phyloP scores from a whole-genome alignment of 2,113 vertebrate genomes.

The Crocuta crocuta region DNA sequence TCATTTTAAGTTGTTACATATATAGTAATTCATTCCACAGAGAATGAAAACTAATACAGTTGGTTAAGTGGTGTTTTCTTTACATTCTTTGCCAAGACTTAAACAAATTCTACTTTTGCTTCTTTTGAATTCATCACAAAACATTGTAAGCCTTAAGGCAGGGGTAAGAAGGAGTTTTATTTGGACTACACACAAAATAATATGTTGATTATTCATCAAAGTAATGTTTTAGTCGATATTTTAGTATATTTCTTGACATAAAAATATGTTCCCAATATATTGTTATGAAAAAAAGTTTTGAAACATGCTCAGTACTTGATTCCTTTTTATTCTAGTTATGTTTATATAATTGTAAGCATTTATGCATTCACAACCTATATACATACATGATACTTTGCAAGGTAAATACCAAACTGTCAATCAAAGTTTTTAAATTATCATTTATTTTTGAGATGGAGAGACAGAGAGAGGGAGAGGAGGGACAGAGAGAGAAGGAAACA shows the following conservation, averaged over 20 bases:
- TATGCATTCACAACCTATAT: neutral
- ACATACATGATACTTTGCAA: neutral
- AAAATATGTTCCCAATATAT: neutral
- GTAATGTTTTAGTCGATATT: neutral
- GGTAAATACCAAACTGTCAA: neutral
- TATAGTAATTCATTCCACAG: neutral
- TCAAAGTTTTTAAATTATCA: neutral
- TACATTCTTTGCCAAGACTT: neutral
- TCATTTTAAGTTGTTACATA: neutral
- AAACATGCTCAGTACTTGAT: neutral
- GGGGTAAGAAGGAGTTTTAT: neutral
- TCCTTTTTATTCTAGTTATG: neutral
- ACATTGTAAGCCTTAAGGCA: neutral
- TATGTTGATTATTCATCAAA: constrained; percentile 10
- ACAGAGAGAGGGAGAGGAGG: too few species aligned
- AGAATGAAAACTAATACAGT: neutral
- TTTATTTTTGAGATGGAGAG: too few species aligned
- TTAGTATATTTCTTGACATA: constrained; percentile 1
- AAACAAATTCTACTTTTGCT: neutral
- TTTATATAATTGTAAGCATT: neutral
- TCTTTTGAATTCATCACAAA: constrained; percentile 9
- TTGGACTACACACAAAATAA: neutral
- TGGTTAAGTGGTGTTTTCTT: neutral
- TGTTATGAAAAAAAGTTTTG: neutral
- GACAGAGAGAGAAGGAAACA: too few species aligned